Percentiles rank a stretch among this genome's conserved stretches.
Evolutionary conservation across 2,888 invertebrate species (phyloP).

Genomic region (Caenorhabditis doughertyi): DNA sequence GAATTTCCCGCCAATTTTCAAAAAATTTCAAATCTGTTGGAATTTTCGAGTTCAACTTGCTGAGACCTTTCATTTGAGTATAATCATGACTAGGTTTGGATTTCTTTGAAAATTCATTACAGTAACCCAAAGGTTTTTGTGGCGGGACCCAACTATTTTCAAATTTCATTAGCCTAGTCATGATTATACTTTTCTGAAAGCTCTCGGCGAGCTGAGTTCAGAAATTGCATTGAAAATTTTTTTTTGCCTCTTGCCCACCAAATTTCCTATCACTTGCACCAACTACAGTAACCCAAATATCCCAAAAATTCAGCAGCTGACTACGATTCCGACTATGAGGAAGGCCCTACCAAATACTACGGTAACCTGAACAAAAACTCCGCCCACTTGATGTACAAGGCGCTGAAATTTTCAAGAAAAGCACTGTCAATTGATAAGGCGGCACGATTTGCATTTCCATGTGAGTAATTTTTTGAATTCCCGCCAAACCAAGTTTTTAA

Average conservation of each 20-base stretch:
- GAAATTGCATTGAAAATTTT: not conserved
- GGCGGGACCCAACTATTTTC: too few species aligned
- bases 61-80: too few species aligned
- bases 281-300: not conserved
- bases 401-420: constrained; percentile 72
- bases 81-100: too few species aligned
- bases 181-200: not conserved
- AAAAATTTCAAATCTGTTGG: too few species aligned
- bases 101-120: not conserved
- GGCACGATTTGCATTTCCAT: constrained; percentile 75
- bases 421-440: constrained; percentile 76
- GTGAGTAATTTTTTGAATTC: constrained; percentile 55
- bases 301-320: constrained; percentile 54
- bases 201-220: not conserved
- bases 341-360: constrained; percentile 65
- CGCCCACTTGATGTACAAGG: constrained; percentile 74
- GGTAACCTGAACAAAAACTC: constrained; percentile 67
- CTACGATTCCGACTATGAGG: constrained; percentile 71
- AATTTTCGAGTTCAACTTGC: too few species aligned
- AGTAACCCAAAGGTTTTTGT: not conserved
- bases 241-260: not conserved
- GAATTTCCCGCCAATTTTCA: too few species aligned
- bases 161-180: too few species aligned
- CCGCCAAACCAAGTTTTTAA: not conserved
- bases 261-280: too few species aligned